Evolutionary conservation across 2,888 invertebrate genomes (phyloP).

Genomic region (Hylaea fasciaria): DNA sequence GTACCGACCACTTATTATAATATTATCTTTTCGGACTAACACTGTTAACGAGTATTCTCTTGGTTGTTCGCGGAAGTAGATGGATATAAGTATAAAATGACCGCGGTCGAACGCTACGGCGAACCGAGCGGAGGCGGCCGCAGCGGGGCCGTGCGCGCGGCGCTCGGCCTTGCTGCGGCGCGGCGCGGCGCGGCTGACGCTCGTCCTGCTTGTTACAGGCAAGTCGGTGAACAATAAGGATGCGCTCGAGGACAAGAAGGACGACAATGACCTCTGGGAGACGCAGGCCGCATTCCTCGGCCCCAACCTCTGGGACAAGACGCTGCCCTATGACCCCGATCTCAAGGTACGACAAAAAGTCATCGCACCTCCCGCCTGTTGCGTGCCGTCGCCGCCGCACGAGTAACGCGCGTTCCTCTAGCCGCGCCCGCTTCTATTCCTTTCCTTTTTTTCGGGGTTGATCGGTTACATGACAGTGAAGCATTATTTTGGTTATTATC

Average conservation of each 20-base stretch:
- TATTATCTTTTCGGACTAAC: too few relatives aligned
- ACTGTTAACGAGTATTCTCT: too few relatives aligned
- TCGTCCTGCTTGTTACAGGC: conserved; percentile 82
- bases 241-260: conserved; percentile 88
- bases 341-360: conserved; percentile 94
- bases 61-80: too few relatives aligned
- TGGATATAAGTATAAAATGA: too few relatives aligned
- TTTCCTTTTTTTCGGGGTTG: conserved; percentile 5
- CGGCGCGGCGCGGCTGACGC: conserved; percentile 39
- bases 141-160: too few relatives aligned
- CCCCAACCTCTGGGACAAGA: conserved; percentile 98
- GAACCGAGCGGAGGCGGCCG: conserved; percentile 6
- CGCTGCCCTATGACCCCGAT: conserved; percentile 95
- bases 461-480: not conserved
- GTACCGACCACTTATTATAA: too few relatives aligned
- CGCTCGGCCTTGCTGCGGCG: conserved; percentile 4
- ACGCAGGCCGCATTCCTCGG: conserved; percentile 98
- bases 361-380: conserved; percentile 77
- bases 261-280: conserved; percentile 95
- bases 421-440: conserved; percentile 31
- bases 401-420: conserved; percentile 67
- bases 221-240: conserved; percentile 87
- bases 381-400: conserved; percentile 67
- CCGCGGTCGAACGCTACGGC: too few relatives aligned
- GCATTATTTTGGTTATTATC: not conserved